Evolutionary conservation across 1,140 invertebrate genomes (phyloP).

Genomic region (Halesus radiatus): DNA sequence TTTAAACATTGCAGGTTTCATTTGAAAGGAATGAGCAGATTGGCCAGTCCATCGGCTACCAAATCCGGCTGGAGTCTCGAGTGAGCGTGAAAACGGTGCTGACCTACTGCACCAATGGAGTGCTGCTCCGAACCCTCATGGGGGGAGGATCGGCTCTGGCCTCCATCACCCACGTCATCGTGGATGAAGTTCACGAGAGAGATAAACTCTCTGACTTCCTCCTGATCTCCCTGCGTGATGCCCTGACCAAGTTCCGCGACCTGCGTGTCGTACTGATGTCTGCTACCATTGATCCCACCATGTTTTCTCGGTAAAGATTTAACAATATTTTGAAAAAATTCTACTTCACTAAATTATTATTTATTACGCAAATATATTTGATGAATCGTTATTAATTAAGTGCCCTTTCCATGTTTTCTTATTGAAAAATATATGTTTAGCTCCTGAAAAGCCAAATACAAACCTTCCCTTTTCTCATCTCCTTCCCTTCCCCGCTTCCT

Average conservation of each 20-base stretch:
- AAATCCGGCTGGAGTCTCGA: constrained; percentile 90
- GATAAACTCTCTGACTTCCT: constrained; percentile 95
- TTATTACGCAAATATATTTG: no score
- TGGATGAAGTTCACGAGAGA: constrained; percentile 96
- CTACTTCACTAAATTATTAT: neutral
- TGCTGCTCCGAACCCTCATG: constrained; percentile 89
- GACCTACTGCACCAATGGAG: constrained; percentile 93
- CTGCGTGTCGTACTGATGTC: constrained; percentile 94
- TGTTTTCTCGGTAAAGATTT: constrained; percentile 80
- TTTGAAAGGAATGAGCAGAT: constrained; percentile 89
- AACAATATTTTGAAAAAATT: neutral
- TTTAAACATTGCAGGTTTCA: constrained; percentile 69
- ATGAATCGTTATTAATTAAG: no score
- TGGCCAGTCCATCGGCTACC: constrained; percentile 93
- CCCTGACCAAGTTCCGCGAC: constrained; percentile 78
- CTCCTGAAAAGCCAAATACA: no score
- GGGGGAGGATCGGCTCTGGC: constrained; percentile 76
- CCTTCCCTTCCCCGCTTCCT: no score
- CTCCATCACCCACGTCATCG: constrained; percentile 86
- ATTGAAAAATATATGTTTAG: no score
- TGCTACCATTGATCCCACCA: constrained; percentile 87
- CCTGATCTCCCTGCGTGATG: constrained; percentile 86
- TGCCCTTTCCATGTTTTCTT: no score
- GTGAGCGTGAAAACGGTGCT: constrained; percentile 85
- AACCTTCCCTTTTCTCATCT: no score